phyloP scores from a whole-genome alignment of 2,113 vertebrate species.

The Bos javanicus region DNA sequence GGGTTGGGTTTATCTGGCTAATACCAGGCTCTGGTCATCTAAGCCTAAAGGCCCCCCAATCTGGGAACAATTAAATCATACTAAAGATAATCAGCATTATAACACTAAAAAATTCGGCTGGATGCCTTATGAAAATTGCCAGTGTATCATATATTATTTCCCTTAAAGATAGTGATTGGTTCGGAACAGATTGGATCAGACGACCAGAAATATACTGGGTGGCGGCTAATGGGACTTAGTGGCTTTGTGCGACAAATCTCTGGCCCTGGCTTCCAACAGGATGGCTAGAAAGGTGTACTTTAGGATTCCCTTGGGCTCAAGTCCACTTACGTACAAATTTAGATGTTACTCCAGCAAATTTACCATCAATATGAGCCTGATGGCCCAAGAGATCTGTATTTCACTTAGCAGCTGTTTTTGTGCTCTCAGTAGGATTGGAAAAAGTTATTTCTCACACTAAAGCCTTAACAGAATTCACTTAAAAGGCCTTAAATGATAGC shows the following conservation, averaged over 20 bases:
- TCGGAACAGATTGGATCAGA: neutral
- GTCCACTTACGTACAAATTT: neutral
- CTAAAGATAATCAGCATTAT: neutral
- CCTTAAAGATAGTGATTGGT: neutral
- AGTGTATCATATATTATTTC: neutral
- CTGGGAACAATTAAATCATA: neutral
- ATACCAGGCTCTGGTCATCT: neutral
- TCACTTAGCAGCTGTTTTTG: neutral
- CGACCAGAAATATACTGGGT: neutral
- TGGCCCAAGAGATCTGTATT: neutral
- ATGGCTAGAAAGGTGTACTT: neutral
- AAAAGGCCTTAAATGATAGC: neutral
- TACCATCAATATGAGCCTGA: neutral
- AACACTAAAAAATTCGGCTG: neutral
- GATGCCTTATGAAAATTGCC: neutral
- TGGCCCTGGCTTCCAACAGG: neutral
- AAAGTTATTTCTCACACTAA: neutral
- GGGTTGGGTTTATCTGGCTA: neutral
- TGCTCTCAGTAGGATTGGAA: neutral
- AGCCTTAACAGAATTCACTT: neutral
- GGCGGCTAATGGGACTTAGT: neutral
- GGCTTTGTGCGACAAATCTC: neutral
- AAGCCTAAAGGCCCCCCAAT: neutral
- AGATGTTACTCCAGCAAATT: neutral
- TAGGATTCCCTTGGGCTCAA: neutral